Conservation (phyloP, 2,113 vertebrate species). For the Hippoglossus stenolepis region DNA sequence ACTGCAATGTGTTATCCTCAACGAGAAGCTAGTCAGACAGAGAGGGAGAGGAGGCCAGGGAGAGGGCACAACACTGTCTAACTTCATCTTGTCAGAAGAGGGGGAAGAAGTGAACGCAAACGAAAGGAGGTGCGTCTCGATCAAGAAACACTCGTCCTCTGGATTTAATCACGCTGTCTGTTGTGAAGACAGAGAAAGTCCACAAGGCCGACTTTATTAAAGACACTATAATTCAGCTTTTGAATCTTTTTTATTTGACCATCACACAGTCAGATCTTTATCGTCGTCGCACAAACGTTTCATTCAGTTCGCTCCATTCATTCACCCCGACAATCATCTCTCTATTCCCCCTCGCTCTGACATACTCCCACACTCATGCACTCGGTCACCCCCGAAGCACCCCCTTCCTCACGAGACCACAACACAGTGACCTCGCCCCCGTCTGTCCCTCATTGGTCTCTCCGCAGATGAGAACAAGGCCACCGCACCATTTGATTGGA, state of each 20-base stretch:
- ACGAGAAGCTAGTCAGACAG: slow-evolving; percentile 47
- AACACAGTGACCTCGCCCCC: slow-evolving; percentile 55
- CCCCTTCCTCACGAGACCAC: slow-evolving; percentile 19
- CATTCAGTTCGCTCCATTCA: slow-evolving; percentile 58
- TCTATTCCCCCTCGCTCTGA: slow-evolving; percentile 43
- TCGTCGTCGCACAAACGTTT: slow-evolving; percentile 42
- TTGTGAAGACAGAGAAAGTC: slow-evolving; percentile 25
- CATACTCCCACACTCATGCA: slow-evolving; percentile 35
- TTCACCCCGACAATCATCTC: slow-evolving; percentile 61
- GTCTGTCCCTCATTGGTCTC: slow-evolving; percentile 60
- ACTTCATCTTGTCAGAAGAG: slow-evolving; percentile 62
- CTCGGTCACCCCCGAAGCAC: slow-evolving; percentile 33
- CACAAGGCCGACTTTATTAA: slow-evolving; percentile 27
- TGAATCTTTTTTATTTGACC: slow-evolving; percentile 11
- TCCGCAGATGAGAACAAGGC: slow-evolving; percentile 17
- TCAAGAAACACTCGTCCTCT: slow-evolving; percentile 13
- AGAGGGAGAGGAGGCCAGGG: slow-evolving; percentile 42
- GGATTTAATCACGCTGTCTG: slow-evolving; percentile 21
- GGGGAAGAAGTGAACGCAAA: slow-evolving; percentile 11
- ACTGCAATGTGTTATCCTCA: slow-evolving; percentile 56
- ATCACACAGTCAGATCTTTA: slow-evolving; percentile 44
- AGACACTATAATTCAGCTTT: slow-evolving; percentile 34
- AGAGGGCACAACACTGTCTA: slow-evolving; percentile 56
- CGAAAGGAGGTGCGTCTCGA: slow-evolving; percentile 17
- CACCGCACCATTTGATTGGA: slow-evolving; percentile 66